Base-by-base conservation (phyloP, 2,888 invertebrate species). In the Phaedon cochleariae region DNA sequence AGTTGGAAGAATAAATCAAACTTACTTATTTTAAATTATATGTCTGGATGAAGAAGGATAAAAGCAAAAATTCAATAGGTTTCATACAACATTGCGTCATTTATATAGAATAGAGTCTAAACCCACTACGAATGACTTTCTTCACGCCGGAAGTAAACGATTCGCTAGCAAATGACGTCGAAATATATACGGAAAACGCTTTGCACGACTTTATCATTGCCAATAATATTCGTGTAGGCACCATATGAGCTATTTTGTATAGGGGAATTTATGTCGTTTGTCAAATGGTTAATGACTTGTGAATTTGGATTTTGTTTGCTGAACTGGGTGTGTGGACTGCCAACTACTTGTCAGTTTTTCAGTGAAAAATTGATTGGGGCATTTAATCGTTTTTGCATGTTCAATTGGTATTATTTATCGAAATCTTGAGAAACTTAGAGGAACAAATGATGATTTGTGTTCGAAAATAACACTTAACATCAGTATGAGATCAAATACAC, bases 201-300 rank as follows among this genome's bases (percentile, higher is more conserved):
- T 76, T 75, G 75, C 77, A 74, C 74, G 71, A 75, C 71, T 74
- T 71, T 73, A 73, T 73, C 73, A 72, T 74, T 67, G 70, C 64
- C 67, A 71, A 74, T 77, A 76, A 76, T 76, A 70, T 73, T 72
- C 73, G 74, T 76, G 74, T 78, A 77, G 75, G 76, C 77, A 75
- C 75, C 77, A 58, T 62, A 76, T 73, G 75, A 76, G 77, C 69
- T 73, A 73, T 69, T 75, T 72, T 76, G 73, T 73, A 74, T 71
- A 68, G 77, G 76, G 76, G 65, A 69, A 66, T 66, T 66, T 31
- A 48, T 49, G 70, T 77, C 80, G 87, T 88, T 86, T 87, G 85
- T 88, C 88, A 87, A 83, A 73, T 78, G 85, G 81, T 85, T 87
- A 88, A 88, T 88, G 87, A 87, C 81, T 85, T 85, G 87, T 85